A percentile compares a stretch with the other conserved stretches of the same genome.
Evolutionary conservation across 2,888 invertebrate genomes (phyloP).

Genomic region (Thera obeliscata): DNA sequence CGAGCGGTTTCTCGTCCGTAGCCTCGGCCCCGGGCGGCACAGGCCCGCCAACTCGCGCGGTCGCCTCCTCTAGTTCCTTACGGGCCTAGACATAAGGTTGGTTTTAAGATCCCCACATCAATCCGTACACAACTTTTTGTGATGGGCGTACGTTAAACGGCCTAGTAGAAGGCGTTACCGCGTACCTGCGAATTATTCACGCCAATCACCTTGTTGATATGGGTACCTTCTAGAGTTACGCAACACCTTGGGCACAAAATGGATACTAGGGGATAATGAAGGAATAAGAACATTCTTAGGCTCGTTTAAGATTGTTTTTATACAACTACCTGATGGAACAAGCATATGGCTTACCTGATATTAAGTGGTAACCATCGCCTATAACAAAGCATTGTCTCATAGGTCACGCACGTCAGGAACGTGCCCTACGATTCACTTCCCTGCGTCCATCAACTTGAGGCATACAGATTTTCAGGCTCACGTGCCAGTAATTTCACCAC

Average conservation of each 20-base stretch:
- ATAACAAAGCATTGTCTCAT: too few species aligned
- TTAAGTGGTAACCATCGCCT: too few species aligned
- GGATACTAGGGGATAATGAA: constrained; percentile 12
- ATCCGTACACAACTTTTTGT: constrained; percentile 11
- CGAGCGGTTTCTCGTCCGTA: constrained; percentile 81
- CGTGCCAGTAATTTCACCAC: too few species aligned
- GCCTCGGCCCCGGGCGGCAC: constrained; percentile 58
- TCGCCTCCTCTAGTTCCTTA: constrained; percentile 73
- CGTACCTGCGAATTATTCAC: constrained; percentile 9
- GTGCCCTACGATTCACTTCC: too few species aligned
- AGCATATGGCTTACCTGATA: too few species aligned
- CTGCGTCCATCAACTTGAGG: too few species aligned
- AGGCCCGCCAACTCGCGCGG: constrained; percentile 45
- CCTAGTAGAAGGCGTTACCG: constrained; percentile 9
- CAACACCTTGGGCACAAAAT: constrained; percentile 24
- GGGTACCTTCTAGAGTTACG: constrained; percentile 8
- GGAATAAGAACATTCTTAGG: background rate
- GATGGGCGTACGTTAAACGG: background rate
- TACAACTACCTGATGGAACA: too few species aligned
- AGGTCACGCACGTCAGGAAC: too few species aligned
- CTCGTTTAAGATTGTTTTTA: too few species aligned
- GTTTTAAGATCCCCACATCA: constrained; percentile 12
- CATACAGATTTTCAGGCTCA: too few species aligned
- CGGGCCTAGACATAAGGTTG: constrained; percentile 57
- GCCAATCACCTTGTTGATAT: background rate